Evolutionary conservation across 2,797 vertebrate species (phyloP).

Genomic region (Hyperoplus lanceolatus): DNA sequence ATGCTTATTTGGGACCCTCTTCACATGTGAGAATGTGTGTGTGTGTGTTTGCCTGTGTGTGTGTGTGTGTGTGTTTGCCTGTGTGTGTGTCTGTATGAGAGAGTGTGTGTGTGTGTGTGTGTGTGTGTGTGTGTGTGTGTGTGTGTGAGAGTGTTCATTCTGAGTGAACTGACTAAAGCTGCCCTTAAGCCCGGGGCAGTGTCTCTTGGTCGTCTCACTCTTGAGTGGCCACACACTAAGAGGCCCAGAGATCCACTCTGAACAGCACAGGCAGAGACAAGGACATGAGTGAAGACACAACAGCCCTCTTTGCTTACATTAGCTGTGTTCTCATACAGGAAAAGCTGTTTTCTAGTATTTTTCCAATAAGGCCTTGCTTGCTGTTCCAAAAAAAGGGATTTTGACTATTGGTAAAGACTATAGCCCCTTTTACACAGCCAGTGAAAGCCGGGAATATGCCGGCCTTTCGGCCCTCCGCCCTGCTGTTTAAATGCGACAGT

Average conservation of each 20-base stretch:
- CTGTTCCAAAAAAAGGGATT: neutral
- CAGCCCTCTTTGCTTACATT: slow-evolving; percentile 21
- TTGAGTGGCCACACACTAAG: slow-evolving; percentile 84
- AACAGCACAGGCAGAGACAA: slow-evolving; percentile 60
- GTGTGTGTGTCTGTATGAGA: too few relatives aligned
- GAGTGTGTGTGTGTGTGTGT: neutral
- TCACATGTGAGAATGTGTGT: slow-evolving; percentile 52
- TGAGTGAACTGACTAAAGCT: slow-evolving; percentile 80
- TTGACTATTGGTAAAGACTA: neutral
- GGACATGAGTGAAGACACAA: slow-evolving; percentile 50
- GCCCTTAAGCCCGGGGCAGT: slow-evolving; percentile 82
- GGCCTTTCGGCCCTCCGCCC: too few relatives aligned
- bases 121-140: slow-evolving; percentile 45
- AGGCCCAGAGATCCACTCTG: slow-evolving; percentile 65
- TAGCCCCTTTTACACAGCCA: too few relatives aligned
- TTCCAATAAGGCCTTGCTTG: neutral
- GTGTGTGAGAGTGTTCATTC: slow-evolving; percentile 51
- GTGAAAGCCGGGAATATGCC: too few relatives aligned
- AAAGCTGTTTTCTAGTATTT: neutral
- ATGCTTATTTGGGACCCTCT: slow-evolving; percentile 83
- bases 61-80: too few relatives aligned
- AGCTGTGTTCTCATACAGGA: neutral
- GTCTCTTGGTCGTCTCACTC: slow-evolving; percentile 81
- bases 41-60: slow-evolving; percentile 32
- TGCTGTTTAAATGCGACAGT: too few relatives aligned